Base-by-base conservation (phyloP, 2,888 invertebrate genomes). In the Pachliopta kotzebuea region DNA sequence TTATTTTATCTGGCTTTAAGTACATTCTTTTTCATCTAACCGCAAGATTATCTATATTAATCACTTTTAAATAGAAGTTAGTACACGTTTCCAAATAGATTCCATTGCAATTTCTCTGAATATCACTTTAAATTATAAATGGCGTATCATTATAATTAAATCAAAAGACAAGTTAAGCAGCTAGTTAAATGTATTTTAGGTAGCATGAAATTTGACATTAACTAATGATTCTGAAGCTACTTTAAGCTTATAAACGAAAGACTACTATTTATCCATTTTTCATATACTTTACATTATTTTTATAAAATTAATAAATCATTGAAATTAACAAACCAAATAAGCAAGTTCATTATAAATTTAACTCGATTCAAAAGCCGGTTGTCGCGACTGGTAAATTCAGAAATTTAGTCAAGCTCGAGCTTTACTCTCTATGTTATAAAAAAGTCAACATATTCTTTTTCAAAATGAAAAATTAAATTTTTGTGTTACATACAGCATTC, bases 211-310 rank as follows among this genome's bases (percentile, higher is more conserved):
- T 57, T 62, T 42, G 50, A 62, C 56, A n/a, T 23, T 50, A 23
- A 49, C 24, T 42, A 37, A 56, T 56, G 21, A 0, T 14, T 18
- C 21, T 45, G 20, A 45, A 4, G 8, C n/a, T 45, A 24, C n/a
- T 45, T 70, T 73, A 74, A 18, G 45, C n/a, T 45, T 7, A 45
- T 8, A 45, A 21, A 21, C 50, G 50, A 23, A 23, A 8, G 2
- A 21, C 50, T 11, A 21, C 14, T 52, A 23, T 52, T 4, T 21
- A 11, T 9, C 20, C 11, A 52, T 52, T 52, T 21, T 52, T 20
- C 21, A 52, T 52, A 9, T 21, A 52, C 26, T 42, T 45, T 18
- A 57, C 42, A 57, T 52, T 17, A 56, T 26, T 63, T 45, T 54
- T 54, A 29, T 45, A 26, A n/a, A 63, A 45, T 63, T 63, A 58